Percentiles rank a stretch among this genome's conserved stretches.
phyloP scores from a whole-genome alignment of 1,140 invertebrate genomes.

The Medauroidea extradentata region DNA sequence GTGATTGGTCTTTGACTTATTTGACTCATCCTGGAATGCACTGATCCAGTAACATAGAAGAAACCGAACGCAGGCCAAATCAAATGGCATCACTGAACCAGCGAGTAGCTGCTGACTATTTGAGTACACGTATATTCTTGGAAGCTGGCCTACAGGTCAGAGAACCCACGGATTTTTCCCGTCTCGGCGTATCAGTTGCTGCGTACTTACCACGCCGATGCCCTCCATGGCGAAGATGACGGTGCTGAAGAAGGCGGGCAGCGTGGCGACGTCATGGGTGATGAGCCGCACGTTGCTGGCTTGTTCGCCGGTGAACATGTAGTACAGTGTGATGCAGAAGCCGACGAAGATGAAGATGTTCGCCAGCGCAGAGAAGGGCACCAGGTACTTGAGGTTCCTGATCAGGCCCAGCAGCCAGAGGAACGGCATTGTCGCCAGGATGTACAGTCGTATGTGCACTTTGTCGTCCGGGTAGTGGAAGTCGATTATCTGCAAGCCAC shows the following conservation, averaged over 20 bases:
- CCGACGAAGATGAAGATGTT: conserved; percentile 63
- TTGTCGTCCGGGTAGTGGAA: conserved; percentile 16
- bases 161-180: no score
- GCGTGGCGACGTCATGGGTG: not conserved
- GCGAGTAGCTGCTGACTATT: no score
- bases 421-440: conserved; percentile 53
- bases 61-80: no score
- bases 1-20: no score
- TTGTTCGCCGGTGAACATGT: conserved; percentile 52
- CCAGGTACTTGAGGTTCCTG: conserved; percentile 64
- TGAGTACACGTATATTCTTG: no score
- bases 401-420: conserved; percentile 60
- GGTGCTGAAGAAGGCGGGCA: conserved; percentile 51
- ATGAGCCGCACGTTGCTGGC: not conserved
- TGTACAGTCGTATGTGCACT: conserved; percentile 47
- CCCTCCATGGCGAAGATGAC: conserved; percentile 79
- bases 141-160: no score
- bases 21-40: no score
- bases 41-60: no score
- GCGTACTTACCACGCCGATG: conserved; percentile 60
- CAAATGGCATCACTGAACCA: no score
- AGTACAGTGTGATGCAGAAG: conserved; percentile 66
- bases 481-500: no score
- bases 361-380: conserved; percentile 69
- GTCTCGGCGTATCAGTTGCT: no score